phyloP scores from a whole-genome alignment of 2,797 vertebrate species.

The Amblyraja radiata region DNA sequence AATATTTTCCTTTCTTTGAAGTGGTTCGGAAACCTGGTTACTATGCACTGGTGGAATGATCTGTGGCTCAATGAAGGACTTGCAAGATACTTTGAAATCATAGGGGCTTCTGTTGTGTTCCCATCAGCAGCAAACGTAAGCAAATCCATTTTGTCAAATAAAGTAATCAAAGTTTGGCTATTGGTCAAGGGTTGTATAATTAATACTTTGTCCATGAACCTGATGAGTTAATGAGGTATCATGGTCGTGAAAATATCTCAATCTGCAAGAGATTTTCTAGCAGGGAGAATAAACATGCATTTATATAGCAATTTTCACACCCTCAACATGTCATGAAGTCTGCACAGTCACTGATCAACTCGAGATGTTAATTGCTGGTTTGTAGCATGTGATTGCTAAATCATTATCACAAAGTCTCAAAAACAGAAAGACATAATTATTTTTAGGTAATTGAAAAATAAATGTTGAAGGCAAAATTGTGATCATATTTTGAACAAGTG shows the following conservation, averaged over 20 bases:
- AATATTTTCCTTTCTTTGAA: slow-evolving; percentile 43
- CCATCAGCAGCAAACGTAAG: slow-evolving; percentile 53
- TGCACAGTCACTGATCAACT: neutral
- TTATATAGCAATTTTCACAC: neutral
- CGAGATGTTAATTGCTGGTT: neutral
- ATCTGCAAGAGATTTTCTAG: neutral
- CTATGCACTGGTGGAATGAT: slow-evolving; percentile 69
- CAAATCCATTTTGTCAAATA: slow-evolving; percentile 6
- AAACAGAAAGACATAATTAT: no score
- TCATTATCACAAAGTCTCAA: neutral
- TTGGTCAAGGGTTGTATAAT: neutral
- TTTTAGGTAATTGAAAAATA: neutral
- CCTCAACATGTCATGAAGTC: neutral
- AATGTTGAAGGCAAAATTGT: neutral
- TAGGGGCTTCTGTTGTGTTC: slow-evolving; percentile 48
- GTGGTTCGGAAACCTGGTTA: slow-evolving; percentile 74
- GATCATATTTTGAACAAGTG: no score
- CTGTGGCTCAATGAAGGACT: slow-evolving; percentile 69
- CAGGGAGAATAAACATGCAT: neutral
- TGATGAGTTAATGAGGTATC: neutral
- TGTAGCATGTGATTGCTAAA: neutral
- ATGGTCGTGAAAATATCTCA: neutral
- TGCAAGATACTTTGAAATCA: slow-evolving; percentile 59
- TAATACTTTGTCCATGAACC: neutral
- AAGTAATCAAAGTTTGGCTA: neutral